A percentile compares a stretch with the other conserved stretches of the same genome.
Conservation (phyloP, 1,140 invertebrate genomes). For the Drosophila baimaii region DNA sequence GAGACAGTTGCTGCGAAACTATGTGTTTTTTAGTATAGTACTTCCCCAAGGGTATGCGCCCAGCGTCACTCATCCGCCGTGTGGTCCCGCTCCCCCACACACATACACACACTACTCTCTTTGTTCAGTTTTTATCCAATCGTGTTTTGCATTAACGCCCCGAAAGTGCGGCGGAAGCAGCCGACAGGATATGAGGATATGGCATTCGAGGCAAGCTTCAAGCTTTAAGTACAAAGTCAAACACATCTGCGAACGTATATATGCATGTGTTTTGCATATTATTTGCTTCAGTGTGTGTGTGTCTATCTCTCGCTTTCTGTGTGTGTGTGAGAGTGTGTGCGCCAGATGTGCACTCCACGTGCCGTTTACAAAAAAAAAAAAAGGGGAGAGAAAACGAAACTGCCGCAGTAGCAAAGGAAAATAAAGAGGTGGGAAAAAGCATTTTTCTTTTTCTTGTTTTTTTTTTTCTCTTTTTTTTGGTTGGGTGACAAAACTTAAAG, state of each 20-base stretch:
- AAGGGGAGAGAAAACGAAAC: conserved; percentile 25
- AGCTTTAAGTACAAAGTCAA: conserved; percentile 77
- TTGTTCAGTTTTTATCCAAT: conserved; percentile 52
- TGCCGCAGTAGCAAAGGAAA: conserved; percentile 51
- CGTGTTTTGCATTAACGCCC: conserved; percentile 54
- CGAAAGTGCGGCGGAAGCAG: conserved; percentile 71
- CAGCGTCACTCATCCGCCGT: conserved; percentile 32
- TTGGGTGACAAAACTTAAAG: conserved; percentile 65
- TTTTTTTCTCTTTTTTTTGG: conserved; percentile 11
- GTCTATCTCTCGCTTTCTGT: conserved; percentile 6
- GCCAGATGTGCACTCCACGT: conserved; percentile 76
- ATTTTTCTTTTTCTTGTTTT: conserved; percentile 18
- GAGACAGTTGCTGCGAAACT: conserved; percentile 37
- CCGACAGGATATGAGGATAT: conserved; percentile 75
- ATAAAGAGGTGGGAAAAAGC: conserved; percentile 52
- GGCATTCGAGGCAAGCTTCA: conserved; percentile 47
- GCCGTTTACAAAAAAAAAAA: conserved; percentile 55
- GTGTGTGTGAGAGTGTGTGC: conserved; percentile 49
- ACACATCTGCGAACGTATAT: conserved; percentile 30
- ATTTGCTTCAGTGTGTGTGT: conserved; percentile 22
- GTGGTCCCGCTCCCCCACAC: conserved; percentile 13
- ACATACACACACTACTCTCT: conserved; percentile 7
- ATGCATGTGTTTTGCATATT: conserved; percentile 50
- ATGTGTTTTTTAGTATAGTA: conserved; percentile 16
- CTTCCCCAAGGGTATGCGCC: conserved; percentile 11